A percentile compares a stretch with the other conserved stretches of the same genome.
phyloP scores from a whole-genome alignment of 2,113 vertebrate species.

The Delphinus delphis region DNA sequence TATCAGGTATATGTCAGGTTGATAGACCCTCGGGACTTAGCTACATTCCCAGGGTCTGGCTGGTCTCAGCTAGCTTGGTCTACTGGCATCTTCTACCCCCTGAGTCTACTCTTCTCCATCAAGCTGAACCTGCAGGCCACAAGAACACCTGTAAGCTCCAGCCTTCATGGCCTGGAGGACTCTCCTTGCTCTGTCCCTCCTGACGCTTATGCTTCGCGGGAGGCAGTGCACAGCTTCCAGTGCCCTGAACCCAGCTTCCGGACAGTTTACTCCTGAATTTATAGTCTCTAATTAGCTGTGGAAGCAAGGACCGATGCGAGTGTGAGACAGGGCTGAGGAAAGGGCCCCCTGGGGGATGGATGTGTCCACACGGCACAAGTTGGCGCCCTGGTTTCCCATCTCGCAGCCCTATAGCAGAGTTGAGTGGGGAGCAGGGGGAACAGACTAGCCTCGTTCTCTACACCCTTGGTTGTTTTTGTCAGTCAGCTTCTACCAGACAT shows the following conservation, averaged over 20 bases:
- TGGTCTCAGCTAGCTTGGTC: background rate
- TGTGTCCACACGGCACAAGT: accelerated
- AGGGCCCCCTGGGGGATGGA: background rate
- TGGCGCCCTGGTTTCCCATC: background rate
- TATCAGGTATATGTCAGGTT: background rate
- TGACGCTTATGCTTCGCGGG: background rate
- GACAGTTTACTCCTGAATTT: background rate
- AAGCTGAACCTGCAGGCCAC: background rate
- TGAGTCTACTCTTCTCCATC: background rate
- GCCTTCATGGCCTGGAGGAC: background rate
- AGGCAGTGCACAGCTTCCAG: background rate
- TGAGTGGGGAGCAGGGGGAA: too few species aligned
- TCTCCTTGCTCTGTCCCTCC: background rate
- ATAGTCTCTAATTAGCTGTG: background rate
- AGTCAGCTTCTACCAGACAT: background rate
- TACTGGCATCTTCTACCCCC: background rate
- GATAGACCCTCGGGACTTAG: background rate
- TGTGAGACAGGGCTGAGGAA: background rate
- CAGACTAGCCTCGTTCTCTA: background rate
- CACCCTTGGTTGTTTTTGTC: background rate
- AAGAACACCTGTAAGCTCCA: background rate
- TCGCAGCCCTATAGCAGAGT: background rate
- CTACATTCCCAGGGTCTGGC: background rate
- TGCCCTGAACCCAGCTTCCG: background rate
- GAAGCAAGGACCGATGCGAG: background rate